Evolutionary conservation across 2,888 invertebrate genomes (phyloP), one percentile per base, ranked within the genome.

Genomic region (Corbicula japonica): DNA sequence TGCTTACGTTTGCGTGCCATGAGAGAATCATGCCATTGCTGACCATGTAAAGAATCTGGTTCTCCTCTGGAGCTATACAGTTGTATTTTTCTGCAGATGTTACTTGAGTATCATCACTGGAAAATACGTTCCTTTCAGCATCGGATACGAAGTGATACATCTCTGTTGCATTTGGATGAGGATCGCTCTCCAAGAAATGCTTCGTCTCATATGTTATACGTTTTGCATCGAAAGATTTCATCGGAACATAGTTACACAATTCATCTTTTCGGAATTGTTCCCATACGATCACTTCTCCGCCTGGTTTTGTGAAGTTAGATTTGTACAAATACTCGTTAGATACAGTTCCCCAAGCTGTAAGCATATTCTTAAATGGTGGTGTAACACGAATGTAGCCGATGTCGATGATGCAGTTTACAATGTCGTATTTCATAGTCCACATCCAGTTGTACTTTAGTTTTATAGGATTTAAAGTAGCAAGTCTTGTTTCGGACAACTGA

Each of bases 81-180:
- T 65, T 65, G 18, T 30, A 65, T 15, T 28, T 1, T 12, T 65
- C 65, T 10, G 50, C 32, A 23, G 1, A 15, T 0, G 58, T 58
- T 6, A 65, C 34, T 50, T 65, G 65, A 12, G 65, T 65, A 35
- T 65, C 34, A 18, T 65, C 65, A 48, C 65, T 65, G 10, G 50
- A 23, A 26, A 28, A 65, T 4, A 65, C 50, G 26, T 52, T 65
- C 35, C 50, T 65, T 2, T 65, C 65, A n/a, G 65, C 65, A 30
- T 65, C 65, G 0, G 65, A 65, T 30, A 65, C 65, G 26, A 65
- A 65, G 26, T 65, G 65, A 26, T 65, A 65, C 65, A 65, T 65
- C 50, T 65, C 65, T 18, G 23, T 50, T 5, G 65, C 65, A 8
- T 26, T 35, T 5, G 50, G 50, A 34, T 48, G 48, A 21, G 65